Conservation (phyloP, 2,113 vertebrate genomes). For the Collichthys lucidus region DNA sequence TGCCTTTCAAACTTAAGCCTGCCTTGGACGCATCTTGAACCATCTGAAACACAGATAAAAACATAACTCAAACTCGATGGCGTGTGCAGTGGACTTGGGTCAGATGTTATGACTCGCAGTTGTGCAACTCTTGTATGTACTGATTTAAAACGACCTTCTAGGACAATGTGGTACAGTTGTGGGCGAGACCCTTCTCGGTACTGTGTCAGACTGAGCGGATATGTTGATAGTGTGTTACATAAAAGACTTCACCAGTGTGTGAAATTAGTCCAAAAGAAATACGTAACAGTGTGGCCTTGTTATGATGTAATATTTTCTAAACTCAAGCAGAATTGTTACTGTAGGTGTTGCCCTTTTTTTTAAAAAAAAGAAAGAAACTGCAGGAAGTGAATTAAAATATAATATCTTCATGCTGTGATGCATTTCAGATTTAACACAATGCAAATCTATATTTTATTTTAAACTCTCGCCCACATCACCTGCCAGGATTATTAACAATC, state of each 20-base stretch:
- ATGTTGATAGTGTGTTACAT: slow-evolving; percentile 39
- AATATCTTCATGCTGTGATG: neutral
- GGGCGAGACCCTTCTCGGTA: neutral
- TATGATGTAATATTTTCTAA: neutral
- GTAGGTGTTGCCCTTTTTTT: neutral
- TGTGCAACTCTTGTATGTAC: neutral
- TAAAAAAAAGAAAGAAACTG: no score
- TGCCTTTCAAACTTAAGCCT: slow-evolving; percentile 85
- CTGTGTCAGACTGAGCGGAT: slow-evolving; percentile 7
- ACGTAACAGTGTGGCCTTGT: slow-evolving; percentile 16
- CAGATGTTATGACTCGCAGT: neutral
- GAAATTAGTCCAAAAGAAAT: slow-evolving; percentile 29
- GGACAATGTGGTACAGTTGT: neutral
- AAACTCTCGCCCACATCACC: neutral
- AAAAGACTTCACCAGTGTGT: slow-evolving; percentile 29
- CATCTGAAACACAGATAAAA: slow-evolving; percentile 75
- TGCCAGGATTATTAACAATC: neutral
- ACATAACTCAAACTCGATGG: neutral
- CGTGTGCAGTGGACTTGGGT: neutral
- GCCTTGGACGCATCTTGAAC: slow-evolving; percentile 81
- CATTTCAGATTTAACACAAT: neutral
- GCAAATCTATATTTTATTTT: slow-evolving; percentile 26
- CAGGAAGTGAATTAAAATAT: neutral
- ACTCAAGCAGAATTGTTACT: neutral
- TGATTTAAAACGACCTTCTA: neutral